Evolutionary conservation across 1,140 invertebrate genomes (phyloP).

Genomic region (Zaprionus nigranus): DNA sequence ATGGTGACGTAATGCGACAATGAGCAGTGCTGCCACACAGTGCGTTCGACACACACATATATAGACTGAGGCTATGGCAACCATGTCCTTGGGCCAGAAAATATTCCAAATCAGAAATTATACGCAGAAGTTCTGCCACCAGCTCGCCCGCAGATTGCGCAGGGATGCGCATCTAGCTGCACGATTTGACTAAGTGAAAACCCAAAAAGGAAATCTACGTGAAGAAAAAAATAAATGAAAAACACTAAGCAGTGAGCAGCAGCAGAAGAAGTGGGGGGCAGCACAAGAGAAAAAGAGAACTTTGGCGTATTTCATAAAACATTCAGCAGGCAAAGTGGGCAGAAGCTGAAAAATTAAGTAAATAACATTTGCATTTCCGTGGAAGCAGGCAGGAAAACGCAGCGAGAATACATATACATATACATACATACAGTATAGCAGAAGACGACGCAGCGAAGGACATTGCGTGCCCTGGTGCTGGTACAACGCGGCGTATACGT

Average conservation of each 20-base stretch:
- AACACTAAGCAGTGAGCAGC: neutral
- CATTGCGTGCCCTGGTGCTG: slow-evolving; percentile 26
- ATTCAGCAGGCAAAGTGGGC: slow-evolving; percentile 43
- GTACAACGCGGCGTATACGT: slow-evolving; percentile 50
- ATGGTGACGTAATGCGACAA: slow-evolving; percentile 70
- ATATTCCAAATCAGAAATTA: slow-evolving; percentile 79
- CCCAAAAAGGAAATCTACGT: neutral
- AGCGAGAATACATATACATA: slow-evolving; percentile 2
- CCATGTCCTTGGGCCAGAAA: slow-evolving; percentile 79
- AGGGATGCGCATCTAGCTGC: slow-evolving; percentile 63
- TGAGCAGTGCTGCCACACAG: neutral
- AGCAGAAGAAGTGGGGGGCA: neutral
- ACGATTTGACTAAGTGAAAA: slow-evolving; percentile 68
- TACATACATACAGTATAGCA: neutral
- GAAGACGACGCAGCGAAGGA: slow-evolving; percentile 13
- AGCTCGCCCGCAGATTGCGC: slow-evolving; percentile 66
- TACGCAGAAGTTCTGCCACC: slow-evolving; percentile 73
- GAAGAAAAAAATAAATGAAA: slow-evolving; percentile 10
- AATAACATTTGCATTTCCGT: slow-evolving; percentile 75
- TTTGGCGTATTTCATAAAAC: slow-evolving; percentile 42
- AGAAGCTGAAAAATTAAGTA: slow-evolving; percentile 69
- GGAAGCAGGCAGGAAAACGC: slow-evolving; percentile 4
- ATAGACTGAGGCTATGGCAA: slow-evolving; percentile 21
- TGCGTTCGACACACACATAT: neutral
- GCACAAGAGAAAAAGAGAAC: neutral